Percentiles rank a stretch among this genome's conserved stretches.
phyloP scores from a whole-genome alignment of 2,888 invertebrate genomes.

The Perdita meconis region DNA sequence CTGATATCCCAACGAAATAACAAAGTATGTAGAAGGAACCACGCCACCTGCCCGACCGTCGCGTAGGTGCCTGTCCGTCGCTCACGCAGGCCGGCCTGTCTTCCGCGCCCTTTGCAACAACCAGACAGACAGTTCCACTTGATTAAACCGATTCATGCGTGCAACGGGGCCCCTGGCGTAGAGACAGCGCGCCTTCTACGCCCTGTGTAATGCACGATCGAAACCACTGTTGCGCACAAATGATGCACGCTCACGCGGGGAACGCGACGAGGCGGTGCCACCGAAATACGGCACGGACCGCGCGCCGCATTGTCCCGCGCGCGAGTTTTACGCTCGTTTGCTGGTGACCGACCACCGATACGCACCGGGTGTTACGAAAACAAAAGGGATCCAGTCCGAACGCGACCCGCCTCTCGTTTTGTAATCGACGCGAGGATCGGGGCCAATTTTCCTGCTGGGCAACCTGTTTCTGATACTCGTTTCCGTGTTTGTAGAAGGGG shows the following conservation, averaged over 20 bases:
- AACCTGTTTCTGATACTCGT: constrained; percentile 8
- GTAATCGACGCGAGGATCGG: constrained; percentile 16
- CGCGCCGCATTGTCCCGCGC: constrained; percentile 62
- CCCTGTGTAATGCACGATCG: constrained; percentile 55
- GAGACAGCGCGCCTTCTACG: constrained; percentile 49
- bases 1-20: constrained; percentile 11
- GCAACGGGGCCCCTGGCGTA: constrained; percentile 69
- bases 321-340: constrained; percentile 73
- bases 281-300: constrained; percentile 63
- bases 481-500: too few species aligned
- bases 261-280: constrained; percentile 52
- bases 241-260: constrained; percentile 58
- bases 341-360: constrained; percentile 64
- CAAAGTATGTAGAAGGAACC: constrained; percentile 29
- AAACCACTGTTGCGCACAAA: constrained; percentile 65
- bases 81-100: constrained; percentile 68
- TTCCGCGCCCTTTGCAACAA: constrained; percentile 67
- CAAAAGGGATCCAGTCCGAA: constrained; percentile 44
- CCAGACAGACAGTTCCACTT: constrained; percentile 79
- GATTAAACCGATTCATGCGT: constrained; percentile 81
- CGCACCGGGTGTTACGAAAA: constrained; percentile 64
- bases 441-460: constrained; percentile 11
- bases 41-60: constrained; percentile 76
- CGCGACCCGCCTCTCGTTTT: constrained; percentile 30
- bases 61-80: constrained; percentile 66